A percentile compares a stretch with the other conserved stretches of the same genome.
These are phyloP conservation scores for Platysternon megacephalum DNA, from an alignment of 2,113 vertebrate species.

Conservation along the genomic window DNA sequence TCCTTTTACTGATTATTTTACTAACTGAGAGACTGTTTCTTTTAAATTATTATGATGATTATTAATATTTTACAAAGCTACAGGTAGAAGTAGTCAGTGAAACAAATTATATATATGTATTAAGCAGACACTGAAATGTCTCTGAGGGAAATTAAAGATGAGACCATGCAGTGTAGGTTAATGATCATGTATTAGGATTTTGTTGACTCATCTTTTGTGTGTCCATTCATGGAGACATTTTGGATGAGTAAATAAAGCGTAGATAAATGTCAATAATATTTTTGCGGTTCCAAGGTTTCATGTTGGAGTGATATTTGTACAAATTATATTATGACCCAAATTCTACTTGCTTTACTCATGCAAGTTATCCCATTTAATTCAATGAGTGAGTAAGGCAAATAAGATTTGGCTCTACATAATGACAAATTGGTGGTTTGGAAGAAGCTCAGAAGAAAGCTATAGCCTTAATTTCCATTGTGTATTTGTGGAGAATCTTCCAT, in stretches of 20 bases:
- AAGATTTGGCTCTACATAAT: neutral
- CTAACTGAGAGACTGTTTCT: neutral
- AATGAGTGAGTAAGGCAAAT: neutral
- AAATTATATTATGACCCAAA: neutral
- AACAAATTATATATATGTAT: neutral
- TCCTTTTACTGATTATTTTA: neutral
- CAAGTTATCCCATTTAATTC: neutral
- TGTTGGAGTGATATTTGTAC: neutral
- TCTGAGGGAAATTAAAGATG: neutral
- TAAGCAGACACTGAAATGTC: neutral
- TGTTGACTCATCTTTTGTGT: neutral
- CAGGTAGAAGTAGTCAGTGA: neutral
- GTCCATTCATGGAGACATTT: neutral
- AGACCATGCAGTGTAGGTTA: neutral
- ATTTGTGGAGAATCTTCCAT: neutral
- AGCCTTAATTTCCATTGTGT: neutral
- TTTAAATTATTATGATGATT: neutral
- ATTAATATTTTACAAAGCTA: neutral
- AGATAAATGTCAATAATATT: neutral
- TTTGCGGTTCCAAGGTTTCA: neutral
- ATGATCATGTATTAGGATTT: neutral
- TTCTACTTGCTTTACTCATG: neutral
- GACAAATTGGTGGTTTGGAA: neutral
- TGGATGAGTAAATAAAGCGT: neutral
- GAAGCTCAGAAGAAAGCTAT: neutral